A percentile compares a stretch with the other conserved stretches of the same genome.
phyloP scores from a whole-genome alignment of 2,888 invertebrate species.

The Calameuta filiformis region DNA sequence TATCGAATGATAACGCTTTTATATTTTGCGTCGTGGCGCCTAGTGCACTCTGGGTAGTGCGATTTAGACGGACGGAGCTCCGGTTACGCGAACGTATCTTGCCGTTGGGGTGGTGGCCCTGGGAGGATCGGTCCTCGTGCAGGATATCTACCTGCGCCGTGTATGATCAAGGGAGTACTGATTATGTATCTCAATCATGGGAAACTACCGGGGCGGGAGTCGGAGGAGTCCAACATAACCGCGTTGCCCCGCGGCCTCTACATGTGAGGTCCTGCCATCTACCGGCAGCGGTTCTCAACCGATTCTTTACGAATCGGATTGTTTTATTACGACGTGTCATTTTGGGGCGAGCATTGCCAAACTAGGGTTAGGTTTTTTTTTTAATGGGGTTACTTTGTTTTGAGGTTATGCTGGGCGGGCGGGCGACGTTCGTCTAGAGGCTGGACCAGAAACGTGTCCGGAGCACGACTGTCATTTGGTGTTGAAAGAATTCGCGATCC shows the following conservation, averaged over 20 bases:
- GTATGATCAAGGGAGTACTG: conserved; percentile 38
- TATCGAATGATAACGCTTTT: too few species aligned
- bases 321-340: neutral
- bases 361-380: neutral
- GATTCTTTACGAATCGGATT: neutral
- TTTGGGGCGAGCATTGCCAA: too few species aligned
- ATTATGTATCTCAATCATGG: conserved; percentile 58
- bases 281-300: conserved; percentile 4
- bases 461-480: neutral
- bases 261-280: conserved; percentile 52
- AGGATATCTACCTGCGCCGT: conserved; percentile 13
- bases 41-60: conserved; percentile 19
- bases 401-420: neutral
- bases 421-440: neutral
- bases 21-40: too few species aligned
- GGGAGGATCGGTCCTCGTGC: neutral
- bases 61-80: conserved; percentile 31
- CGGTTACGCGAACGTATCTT: neutral
- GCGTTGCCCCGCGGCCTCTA: conserved; percentile 50
- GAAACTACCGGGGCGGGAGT: conserved; percentile 59
- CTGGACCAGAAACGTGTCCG: neutral
- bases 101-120: neutral
- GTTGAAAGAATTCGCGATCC: neutral
- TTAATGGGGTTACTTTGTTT: neutral
- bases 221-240: conserved; percentile 39